phyloP scores from a whole-genome alignment of 1,140 invertebrate species.

The Pogonomyrmex californicus region DNA sequence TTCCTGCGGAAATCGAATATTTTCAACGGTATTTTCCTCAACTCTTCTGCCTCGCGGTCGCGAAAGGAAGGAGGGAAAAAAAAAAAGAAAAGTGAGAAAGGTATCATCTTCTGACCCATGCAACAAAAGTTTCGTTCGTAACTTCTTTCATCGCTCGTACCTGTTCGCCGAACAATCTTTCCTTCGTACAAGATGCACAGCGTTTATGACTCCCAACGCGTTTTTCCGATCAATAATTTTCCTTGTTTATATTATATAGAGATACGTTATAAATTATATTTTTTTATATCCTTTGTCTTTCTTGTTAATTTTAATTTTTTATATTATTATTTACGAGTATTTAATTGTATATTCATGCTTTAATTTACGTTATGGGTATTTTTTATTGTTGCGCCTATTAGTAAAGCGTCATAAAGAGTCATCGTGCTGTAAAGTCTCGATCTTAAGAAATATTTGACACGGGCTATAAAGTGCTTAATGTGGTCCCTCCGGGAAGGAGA shows the following conservation, averaged over 20 bases:
- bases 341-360: neutral
- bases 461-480: conserved; percentile 54
- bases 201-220: neutral
- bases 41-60: conserved; percentile 9
- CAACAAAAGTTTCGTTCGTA: conserved; percentile 1
- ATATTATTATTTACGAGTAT: neutral
- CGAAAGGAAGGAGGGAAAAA: neutral
- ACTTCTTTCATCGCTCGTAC: conserved; percentile 33
- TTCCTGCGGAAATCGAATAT: conserved; percentile 73
- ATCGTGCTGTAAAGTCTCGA: conserved; percentile 5
- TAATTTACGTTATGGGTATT: neutral
- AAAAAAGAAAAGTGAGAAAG: neutral
- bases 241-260: neutral
- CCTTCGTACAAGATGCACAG: neutral
- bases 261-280: neutral
- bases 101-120: conserved; percentile 31
- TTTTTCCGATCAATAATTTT: neutral
- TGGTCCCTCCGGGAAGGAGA: conserved; percentile 55
- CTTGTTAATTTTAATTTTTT: neutral
- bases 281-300: neutral
- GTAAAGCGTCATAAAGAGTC: neutral
- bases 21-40: conserved; percentile 66
- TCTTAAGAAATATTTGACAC: conserved; percentile 58
- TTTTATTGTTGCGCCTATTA: neutral
- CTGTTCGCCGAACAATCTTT: conserved; percentile 18